Evolutionary conservation across 2,888 invertebrate species (phyloP), one percentile per base, ranked within the genome.

Genomic region (Ernsta delagoae): DNA sequence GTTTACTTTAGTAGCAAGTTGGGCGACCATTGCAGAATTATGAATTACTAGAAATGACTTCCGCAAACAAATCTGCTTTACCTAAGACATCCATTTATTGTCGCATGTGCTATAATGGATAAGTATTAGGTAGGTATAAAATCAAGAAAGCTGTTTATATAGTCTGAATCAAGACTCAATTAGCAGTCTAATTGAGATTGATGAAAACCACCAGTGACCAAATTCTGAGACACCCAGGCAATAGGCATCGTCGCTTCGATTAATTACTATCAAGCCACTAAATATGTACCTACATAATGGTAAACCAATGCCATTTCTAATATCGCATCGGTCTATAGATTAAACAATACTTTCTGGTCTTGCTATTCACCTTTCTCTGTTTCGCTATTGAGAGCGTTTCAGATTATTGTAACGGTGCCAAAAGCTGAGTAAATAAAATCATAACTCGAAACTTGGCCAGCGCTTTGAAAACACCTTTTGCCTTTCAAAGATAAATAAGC

Each of bases 351-450:
- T 59, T 41, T 39, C 9, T 16, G 41, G 12, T 62, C 11, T 43
- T 63, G 41, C 54, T 11, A 31, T 45, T 36, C 41, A 59, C 57
- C 62, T 50, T 57, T 41, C 36, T 39, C 54, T 67, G 41, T 68
- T 62, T 68, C 50, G 68, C 68, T 59, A 68, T 59, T 57, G 68
- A 61, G 56, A 41, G n/a, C 48, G 45, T 57, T 50, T 34, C 59
- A 50, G 62, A 48, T 57, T 57, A 67, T 68, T 68, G 68, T 63
- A 68, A 41, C 68, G 31, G 50, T 69, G 69, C 69, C 69, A 69
- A 59, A 59, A 43, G 69, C 69, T 59, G 69, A 69, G 50, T 69
- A 69, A 59, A 63, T 69, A 69, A 69, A 69, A 69, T 69, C 68
- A 63, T 69, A 69, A 59, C 63, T 69, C 48, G 68, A 59, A 69